Evolutionary conservation across 2,113 vertebrate genomes (phyloP), one percentile per base, ranked within the genome.

Genomic region (Neodon shergylaensis): DNA sequence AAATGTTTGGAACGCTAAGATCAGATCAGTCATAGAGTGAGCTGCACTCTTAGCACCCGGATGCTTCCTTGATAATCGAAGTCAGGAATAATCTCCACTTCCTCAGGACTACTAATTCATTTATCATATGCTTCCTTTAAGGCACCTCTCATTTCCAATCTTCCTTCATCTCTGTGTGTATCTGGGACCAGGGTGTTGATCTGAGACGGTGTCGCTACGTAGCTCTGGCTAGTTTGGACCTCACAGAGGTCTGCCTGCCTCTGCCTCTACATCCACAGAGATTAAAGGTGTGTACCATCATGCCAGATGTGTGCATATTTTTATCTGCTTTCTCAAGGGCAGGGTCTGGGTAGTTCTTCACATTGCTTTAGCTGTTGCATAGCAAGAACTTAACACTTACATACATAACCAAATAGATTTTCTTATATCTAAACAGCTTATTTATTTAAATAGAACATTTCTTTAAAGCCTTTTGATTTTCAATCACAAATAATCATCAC

Each of bases 401-500:
- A 72, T 76, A 77, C 16, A 39, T 44, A 42, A 92, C 81, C 74
- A 78, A 90, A 91, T 33, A n/a, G 1, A 73, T 85, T 92, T 87
- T 91, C 54, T 85, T 78, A 42, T 19, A 61, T 22, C 31, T 91
- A 94, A 97, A 77, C 92, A 92, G 52, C 78, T 90, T 76, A 88
- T 73, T 85, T 94, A 52, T 91, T 96, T 95, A 93, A 96, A 79
- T 1, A 92, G 77, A 83, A 96, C 90, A 47, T 9, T 49, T 96
- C 90, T 94, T 70, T 84, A 88, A 88, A 91, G 90, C 47, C 83
- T 74, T 93, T 96, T 92, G 58, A 88, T 84, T 92, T 96, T 86
- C 85, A 95, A 89, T 95, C 86, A 94, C 24, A 89, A 22, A 68
- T 78, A 92, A 86, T 63, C 78, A 91, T 85, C 72, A 90, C 39